A percentile compares a stretch with the other conserved stretches of the same genome.
phyloP scores from a whole-genome alignment of 2,797 vertebrate genomes.

The Atherinosoma microstoma region DNA sequence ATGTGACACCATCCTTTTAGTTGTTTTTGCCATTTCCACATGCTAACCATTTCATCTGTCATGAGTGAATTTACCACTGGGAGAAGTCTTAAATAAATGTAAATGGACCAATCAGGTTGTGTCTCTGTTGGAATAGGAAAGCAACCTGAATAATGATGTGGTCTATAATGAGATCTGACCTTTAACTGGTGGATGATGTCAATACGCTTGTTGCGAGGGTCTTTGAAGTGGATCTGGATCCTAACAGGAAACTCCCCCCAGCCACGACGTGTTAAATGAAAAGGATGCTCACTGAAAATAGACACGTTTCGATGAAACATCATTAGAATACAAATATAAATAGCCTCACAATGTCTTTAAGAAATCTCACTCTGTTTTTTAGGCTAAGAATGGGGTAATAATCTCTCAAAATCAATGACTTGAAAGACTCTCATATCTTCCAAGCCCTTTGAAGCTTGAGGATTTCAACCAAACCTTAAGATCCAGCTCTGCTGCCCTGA shows the following conservation, averaged over 20 bases:
- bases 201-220: slow-evolving; percentile 97
- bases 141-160: slow-evolving; percentile 6
- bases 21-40: not conserved
- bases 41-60: not conserved
- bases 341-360: slow-evolving; percentile 16
- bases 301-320: slow-evolving; percentile 26
- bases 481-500: slow-evolving; percentile 14
- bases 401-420: slow-evolving; percentile 55
- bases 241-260: slow-evolving; percentile 99
- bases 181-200: slow-evolving; percentile 99
- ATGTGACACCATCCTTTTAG: not conserved
- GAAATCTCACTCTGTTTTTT: slow-evolving; percentile 19
- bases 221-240: slow-evolving; percentile 99
- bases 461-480: slow-evolving; percentile 31
- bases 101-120: not conserved
- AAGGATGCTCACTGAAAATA: slow-evolving; percentile 91
- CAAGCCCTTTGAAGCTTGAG: slow-evolving; percentile 48
- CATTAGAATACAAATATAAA: slow-evolving; percentile 19
- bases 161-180: slow-evolving; percentile 80
- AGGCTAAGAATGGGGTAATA: slow-evolving; percentile 25
- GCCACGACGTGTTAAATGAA: slow-evolving; percentile 96
- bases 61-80: not conserved
- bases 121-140: slow-evolving; percentile 2
- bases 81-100: not conserved
- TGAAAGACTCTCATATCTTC: slow-evolving; percentile 27